These are phyloP conservation scores for Diacarnus erythraeanus DNA, from an alignment of 37 sponge, comb jelly and placozoan genomes.

Conservation along the genomic window DNA sequence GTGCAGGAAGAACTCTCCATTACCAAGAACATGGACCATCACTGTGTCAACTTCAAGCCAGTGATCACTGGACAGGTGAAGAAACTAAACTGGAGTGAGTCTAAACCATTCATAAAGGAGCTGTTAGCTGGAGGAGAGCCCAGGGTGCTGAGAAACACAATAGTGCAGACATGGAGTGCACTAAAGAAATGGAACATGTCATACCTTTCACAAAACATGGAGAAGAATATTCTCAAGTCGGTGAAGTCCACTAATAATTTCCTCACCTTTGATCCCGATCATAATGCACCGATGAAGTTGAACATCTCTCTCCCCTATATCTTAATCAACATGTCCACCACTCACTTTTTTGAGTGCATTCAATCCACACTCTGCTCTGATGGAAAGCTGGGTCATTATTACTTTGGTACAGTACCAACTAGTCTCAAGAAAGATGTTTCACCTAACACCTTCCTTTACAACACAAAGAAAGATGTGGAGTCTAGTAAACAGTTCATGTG, in stretches of 20 bases:
- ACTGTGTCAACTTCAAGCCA: background rate
- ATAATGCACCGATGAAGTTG: conserved; percentile 61
- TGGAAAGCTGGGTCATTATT: conserved; percentile 75
- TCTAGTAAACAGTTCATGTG: conserved; percentile 79
- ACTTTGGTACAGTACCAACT: conserved; percentile 64
- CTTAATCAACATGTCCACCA: conserved; percentile 60
- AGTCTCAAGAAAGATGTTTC: conserved; percentile 46
- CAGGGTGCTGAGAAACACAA: conserved; percentile 61
- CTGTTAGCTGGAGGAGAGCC: conserved; percentile 49
- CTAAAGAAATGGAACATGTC: conserved; percentile 63
- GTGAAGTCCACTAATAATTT: conserved; percentile 75
- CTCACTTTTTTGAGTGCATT: conserved; percentile 61
- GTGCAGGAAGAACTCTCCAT: background rate
- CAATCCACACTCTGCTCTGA: conserved; percentile 30
- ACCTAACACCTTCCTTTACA: conserved; percentile 52
- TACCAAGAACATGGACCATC: background rate
- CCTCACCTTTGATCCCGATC: conserved; percentile 89
- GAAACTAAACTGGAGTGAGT: conserved; percentile 43
- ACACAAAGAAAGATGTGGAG: conserved; percentile 49
- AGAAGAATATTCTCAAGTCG: conserved; percentile 1
- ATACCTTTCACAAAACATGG: conserved; percentile 57
- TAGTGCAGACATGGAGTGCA: conserved; percentile 69
- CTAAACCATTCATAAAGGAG: conserved; percentile 47
- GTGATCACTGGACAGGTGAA: conserved; percentile 16
- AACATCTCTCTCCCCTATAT: conserved; percentile 71